Evolutionary conservation across 37 sponge, comb jelly and placozoan genomes (phyloP), one percentile per base, ranked within the genome.

Genomic region (Aplysina aerophoba): DNA sequence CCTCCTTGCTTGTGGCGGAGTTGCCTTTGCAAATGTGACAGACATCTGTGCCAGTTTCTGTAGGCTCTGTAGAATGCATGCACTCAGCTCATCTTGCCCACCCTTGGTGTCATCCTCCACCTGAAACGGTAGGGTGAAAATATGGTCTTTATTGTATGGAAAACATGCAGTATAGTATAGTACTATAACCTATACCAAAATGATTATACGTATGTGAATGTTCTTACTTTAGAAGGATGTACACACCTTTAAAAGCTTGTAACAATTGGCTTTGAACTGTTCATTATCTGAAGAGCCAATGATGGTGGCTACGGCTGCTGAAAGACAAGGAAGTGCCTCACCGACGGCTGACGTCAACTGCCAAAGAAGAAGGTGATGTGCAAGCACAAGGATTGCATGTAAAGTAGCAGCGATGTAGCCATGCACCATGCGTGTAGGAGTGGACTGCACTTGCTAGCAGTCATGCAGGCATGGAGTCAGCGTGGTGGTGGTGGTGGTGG

Each of bases 241-340:
- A 35, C 71, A 30, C 4, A 27, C 71, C 19, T 30, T 69, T 27
- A 69, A 6, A 27, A 69, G 27, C 28, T 30, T 17, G 34, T 34
- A 30, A 69, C 71, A 69, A 1, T 30, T 69, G 27, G 71, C 28
- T 34, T 35, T 30, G 34, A 69, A 69, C 6, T 17, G 1, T 35
- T 69, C 71, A 69, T 69, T 69, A 16, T 69, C 71, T 30, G 71
- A 69, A 4, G 27, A 11, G 34, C 35, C 28, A 35, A 69, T 69
- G 34, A 69, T 69, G 31, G 71, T 34, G 0, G 71, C 30, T 27
- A 69, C 33, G 4, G 71, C 71, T 4, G 17, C 30, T 30, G 71
- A 69, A 1, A 69, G 71, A 4, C 31, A 69, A 17, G 71, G 71
- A 17, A 69, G 34, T 3, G 71, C 71, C 28, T 16, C 34, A 17